A percentile compares a stretch with the other conserved stretches of the same genome.
Evolutionary conservation across 1,140 invertebrate genomes (phyloP).

Genomic region (Drosophila pandora): DNA sequence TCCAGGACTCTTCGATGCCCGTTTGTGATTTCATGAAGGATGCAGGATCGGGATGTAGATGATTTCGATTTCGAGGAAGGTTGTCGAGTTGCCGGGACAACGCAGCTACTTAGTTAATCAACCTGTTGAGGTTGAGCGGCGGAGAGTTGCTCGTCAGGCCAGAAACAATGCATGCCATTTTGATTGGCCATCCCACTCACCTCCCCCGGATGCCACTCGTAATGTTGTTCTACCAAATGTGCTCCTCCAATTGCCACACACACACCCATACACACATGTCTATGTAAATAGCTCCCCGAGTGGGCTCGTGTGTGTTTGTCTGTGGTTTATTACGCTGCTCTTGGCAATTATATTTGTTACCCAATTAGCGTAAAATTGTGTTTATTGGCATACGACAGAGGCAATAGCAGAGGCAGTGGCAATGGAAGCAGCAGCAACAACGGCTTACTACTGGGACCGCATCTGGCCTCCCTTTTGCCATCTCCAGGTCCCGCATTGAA

Average conservation of each 20-base stretch:
- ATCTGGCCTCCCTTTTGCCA: neutral
- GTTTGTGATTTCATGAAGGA: slow-evolving; percentile 25
- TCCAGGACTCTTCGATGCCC: slow-evolving; percentile 8
- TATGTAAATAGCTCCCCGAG: slow-evolving; percentile 5
- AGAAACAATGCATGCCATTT: slow-evolving; percentile 47
- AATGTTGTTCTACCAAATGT: slow-evolving; percentile 43
- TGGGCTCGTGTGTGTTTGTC: slow-evolving; percentile 54
- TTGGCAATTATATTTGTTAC: slow-evolving; percentile 83
- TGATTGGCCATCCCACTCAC: slow-evolving; percentile 34
- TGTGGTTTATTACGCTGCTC: slow-evolving; percentile 81
- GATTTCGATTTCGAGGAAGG: neutral
- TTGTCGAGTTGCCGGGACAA: slow-evolving; percentile 60
- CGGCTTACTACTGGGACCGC: slow-evolving; percentile 54
- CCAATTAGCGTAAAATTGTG: slow-evolving; percentile 82
- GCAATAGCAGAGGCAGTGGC: neutral
- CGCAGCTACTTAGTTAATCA: slow-evolving; percentile 75
- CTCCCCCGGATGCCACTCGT: slow-evolving; percentile 15
- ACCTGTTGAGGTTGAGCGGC: slow-evolving; percentile 70
- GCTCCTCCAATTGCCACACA: slow-evolving; percentile 51
- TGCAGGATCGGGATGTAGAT: slow-evolving; percentile 11
- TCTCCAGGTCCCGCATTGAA: slow-evolving; percentile 50
- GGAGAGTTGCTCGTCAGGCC: slow-evolving; percentile 32
- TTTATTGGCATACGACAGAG: slow-evolving; percentile 66
- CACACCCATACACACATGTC: slow-evolving; percentile 40
- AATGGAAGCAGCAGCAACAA: neutral